A percentile compares a stretch with the other conserved stretches of the same genome.
Conservation (phyloP, 1,140 invertebrate species). For the Helicoverpa armigera region DNA sequence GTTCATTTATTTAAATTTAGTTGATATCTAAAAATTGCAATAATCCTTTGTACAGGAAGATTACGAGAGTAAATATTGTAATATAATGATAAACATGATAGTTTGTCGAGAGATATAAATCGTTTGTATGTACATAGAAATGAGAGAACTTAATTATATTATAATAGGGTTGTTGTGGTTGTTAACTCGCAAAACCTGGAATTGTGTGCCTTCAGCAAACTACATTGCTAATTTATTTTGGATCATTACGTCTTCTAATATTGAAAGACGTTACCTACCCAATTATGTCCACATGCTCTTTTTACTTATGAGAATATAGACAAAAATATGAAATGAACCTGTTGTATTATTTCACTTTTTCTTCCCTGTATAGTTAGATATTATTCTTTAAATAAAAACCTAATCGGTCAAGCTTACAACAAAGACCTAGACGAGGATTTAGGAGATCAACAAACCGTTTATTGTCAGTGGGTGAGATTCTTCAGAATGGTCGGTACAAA, state of each 20-base stretch:
- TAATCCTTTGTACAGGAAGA: conserved; percentile 47
- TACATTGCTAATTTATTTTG: conserved; percentile 51
- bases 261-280: conserved; percentile 46
- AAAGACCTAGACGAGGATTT: too few relatives aligned
- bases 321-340: conserved; percentile 36
- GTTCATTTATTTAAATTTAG: conserved; percentile 49
- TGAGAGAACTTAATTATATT: conserved; percentile 42
- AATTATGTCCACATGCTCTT: conserved; percentile 52
- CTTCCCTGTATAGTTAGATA: too few relatives aligned
- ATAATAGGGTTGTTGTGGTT: conserved; percentile 48
- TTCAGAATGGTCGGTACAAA: too few relatives aligned
- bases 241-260: conserved; percentile 44
- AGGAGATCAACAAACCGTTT: too few relatives aligned
- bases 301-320: conserved; percentile 51
- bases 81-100: conserved; percentile 41
- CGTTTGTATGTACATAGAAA: conserved; percentile 43
- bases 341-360: conserved; percentile 8
- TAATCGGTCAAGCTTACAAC: neutral
- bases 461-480: too few relatives aligned
- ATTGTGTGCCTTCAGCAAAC: conserved; percentile 52
- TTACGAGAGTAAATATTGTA: conserved; percentile 42
- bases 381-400: too few relatives aligned
- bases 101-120: conserved; percentile 47
- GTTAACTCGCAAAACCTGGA: conserved; percentile 45
- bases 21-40: conserved; percentile 46